These are phyloP conservation scores for Bombus difficillimus DNA, from an alignment of 1,140 invertebrate species.

Conservation along the genomic window DNA sequence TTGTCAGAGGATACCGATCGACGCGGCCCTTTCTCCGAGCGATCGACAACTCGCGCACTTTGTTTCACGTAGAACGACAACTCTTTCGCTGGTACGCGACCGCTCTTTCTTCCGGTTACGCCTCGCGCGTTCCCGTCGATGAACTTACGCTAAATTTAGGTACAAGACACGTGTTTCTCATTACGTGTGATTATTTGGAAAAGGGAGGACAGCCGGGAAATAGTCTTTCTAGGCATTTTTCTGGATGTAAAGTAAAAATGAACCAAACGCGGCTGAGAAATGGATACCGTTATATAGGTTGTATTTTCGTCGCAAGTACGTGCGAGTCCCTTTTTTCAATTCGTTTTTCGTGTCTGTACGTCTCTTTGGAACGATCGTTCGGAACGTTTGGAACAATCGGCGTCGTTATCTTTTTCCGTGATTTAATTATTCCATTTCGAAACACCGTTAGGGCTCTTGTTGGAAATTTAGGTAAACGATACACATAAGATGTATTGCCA, in stretches of 20 bases:
- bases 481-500: too few species aligned
- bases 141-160: conserved; percentile 61
- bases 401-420: too few species aligned
- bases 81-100: conserved; percentile 37
- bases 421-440: too few species aligned
- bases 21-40: not conserved
- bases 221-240: conserved; percentile 12
- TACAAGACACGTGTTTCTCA: conserved; percentile 60
- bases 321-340: too few species aligned
- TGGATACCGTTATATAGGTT: not conserved
- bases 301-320: not conserved
- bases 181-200: conserved; percentile 55
- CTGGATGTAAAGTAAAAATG: not conserved
- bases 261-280: not conserved
- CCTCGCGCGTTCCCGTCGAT: not conserved
- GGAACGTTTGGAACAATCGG: too few species aligned
- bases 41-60: not conserved
- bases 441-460: too few species aligned
- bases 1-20: conserved; percentile 26
- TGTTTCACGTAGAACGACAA: conserved; percentile 34
- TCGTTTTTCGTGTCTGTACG: too few species aligned
- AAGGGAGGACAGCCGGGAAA: conserved; percentile 17
- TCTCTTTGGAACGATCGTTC: too few species aligned
- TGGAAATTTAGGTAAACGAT: too few species aligned
- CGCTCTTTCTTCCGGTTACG: conserved; percentile 32